Evolutionary conservation across 2,888 invertebrate genomes (phyloP).

Genomic region (Neoscelio sp.): DNA sequence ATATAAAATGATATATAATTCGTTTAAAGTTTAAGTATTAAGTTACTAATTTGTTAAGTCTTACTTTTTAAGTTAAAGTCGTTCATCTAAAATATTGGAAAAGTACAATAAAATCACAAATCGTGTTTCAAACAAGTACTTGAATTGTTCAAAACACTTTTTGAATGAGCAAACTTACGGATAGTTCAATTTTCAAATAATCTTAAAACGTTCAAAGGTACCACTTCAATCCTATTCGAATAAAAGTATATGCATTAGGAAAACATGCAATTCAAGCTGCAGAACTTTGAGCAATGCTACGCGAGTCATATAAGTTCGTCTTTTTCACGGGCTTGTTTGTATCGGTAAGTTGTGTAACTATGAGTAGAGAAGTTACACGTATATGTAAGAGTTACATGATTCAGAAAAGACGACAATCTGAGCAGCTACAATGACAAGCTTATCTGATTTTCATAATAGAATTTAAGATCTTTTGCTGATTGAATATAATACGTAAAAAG

Average conservation of each 20-base stretch:
- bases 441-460: too few species aligned
- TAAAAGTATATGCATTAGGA: constrained; percentile 23
- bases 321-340: constrained; percentile 9
- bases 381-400: background rate
- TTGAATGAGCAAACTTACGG: constrained; percentile 29
- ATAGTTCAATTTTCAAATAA: constrained; percentile 42
- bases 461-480: too few species aligned
- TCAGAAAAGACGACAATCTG: background rate
- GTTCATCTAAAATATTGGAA: too few species aligned
- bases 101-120: too few species aligned
- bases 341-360: background rate
- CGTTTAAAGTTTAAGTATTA: too few species aligned
- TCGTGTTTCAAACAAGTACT: constrained; percentile 2
- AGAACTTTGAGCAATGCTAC: constrained; percentile 8
- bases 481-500: too few species aligned
- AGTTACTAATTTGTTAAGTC: too few species aligned
- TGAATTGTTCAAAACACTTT: constrained; percentile 14
- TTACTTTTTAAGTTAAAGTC: too few species aligned
- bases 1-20: too few species aligned
- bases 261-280: constrained; percentile 27
- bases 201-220: constrained; percentile 32
- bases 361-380: constrained; percentile 2
- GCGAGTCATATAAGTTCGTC: constrained; percentile 4
- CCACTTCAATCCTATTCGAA: constrained; percentile 18
- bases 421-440: too few species aligned